Conservation (phyloP, 2,797 vertebrate genomes). For the Clarias fuscus region DNA sequence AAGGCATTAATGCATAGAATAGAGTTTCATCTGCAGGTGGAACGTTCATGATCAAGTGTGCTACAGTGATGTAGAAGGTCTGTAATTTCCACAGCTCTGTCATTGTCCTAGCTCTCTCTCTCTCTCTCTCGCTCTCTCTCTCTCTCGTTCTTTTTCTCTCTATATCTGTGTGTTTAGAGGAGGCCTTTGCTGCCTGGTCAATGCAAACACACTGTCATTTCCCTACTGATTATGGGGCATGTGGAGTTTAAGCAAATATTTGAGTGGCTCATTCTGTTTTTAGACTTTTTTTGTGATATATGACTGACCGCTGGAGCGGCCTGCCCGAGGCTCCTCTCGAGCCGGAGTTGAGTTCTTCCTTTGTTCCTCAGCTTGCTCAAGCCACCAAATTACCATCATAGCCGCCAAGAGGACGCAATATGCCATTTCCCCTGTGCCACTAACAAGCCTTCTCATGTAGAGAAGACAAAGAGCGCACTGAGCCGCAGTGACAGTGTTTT, state of each 20-base stretch:
- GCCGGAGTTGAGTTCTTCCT: slow-evolving; percentile 55
- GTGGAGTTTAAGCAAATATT: slow-evolving; percentile 75
- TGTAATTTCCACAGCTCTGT: slow-evolving; percentile 62
- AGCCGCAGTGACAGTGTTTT: slow-evolving; percentile 57
- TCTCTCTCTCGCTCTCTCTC: neutral
- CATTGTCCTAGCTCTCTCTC: slow-evolving; percentile 22
- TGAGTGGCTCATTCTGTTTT: slow-evolving; percentile 69
- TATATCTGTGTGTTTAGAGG: slow-evolving; percentile 59
- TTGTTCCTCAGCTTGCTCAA: slow-evolving; percentile 61
- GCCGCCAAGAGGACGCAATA: slow-evolving; percentile 61
- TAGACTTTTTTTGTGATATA: slow-evolving; percentile 65
- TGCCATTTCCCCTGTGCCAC: slow-evolving; percentile 56
- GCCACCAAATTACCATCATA: slow-evolving; percentile 60
- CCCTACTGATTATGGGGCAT: slow-evolving; percentile 74
- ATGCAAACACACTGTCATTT: slow-evolving; percentile 72
- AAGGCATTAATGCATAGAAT: neutral
- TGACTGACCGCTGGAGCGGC: slow-evolving; percentile 63
- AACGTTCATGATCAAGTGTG: slow-evolving; percentile 8
- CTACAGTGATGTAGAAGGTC: slow-evolving; percentile 38
- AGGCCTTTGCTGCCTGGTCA: slow-evolving; percentile 67
- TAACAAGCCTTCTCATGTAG: slow-evolving; percentile 63
- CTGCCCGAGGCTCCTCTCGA: slow-evolving; percentile 60
- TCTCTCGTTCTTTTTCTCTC: slow-evolving; percentile 20
- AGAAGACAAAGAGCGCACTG: slow-evolving; percentile 59
- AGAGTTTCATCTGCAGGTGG: neutral